Conservation (phyloP, 2,113 vertebrate species). For the Peucedramus taeniatus region DNA sequence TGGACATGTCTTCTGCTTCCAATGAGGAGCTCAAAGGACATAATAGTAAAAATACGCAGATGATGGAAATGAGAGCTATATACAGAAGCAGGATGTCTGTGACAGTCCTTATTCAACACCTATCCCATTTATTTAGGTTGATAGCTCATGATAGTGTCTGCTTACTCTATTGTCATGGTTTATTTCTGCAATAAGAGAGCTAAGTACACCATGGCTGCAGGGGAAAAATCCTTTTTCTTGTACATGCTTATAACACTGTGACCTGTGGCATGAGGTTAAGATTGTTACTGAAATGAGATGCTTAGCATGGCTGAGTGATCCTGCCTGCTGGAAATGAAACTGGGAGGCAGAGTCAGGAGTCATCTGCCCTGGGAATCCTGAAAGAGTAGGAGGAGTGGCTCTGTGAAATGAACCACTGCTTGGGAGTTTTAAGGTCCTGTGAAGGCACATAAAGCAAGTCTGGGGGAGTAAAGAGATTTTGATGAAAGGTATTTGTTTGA, state of each 20-base stretch:
- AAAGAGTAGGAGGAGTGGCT: neutral
- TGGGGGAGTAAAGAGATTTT: neutral
- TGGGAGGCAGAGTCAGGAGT: neutral
- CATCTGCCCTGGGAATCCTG: neutral
- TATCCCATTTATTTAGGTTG: neutral
- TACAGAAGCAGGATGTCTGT: neutral
- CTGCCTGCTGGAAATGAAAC: neutral
- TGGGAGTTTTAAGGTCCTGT: neutral
- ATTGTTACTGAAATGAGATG: neutral
- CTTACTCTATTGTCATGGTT: neutral
- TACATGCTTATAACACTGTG: neutral
- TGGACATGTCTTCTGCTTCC: neutral
- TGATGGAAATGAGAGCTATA: neutral
- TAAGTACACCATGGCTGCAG: neutral
- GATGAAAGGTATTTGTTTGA: neutral
- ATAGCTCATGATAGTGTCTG: neutral
- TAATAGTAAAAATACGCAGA: neutral
- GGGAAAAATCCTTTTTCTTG: neutral
- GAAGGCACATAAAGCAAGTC: neutral
- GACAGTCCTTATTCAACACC: neutral
- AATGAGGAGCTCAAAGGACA: neutral
- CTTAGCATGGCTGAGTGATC: neutral
- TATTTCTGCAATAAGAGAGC: neutral
- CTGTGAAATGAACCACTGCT: neutral
- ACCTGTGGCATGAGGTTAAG: neutral